Evolutionary conservation across 1,140 invertebrate species (phyloP), one percentile per base, ranked within the genome.

Genomic region (Neoseiulus cucumeris): DNA sequence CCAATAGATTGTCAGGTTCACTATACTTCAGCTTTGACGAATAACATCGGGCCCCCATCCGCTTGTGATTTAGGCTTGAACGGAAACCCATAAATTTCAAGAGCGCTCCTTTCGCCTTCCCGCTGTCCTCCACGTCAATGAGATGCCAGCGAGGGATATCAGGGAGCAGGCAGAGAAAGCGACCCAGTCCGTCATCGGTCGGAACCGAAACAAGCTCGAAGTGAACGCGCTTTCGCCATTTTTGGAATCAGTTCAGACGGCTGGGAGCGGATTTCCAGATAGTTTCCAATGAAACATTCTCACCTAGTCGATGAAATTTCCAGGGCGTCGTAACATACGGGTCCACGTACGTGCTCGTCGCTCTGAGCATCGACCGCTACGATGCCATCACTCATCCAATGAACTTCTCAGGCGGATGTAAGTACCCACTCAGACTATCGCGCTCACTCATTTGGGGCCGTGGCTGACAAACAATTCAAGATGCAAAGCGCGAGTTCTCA

Each of bases 371-470:
- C 69, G 91, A 96, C 76, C 81, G 91, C 71, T 91, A 91, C 72
- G 89, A 94, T 73, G 91, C 91, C 69, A 93, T 96, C 72, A 91
- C 87, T 7, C 84, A 90, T 75, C 91, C 91, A 0, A 89, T 96
- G 86, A 91, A 91, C 76, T 92, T 92, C 76, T 88, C 86, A 25
- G 85, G 87, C 73, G 89, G 87, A 72, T 91, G 89, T 91, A 79
- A 88, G 88, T 89, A 44, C 22, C 45, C 4, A 4, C n/a, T n/a
- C n/a, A n/a, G n/a, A 39, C 9, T 39, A 39, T 39, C 33, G 33
- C n/a, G n/a, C n/a, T n/a, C n/a, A n/a, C n/a, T n/a, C n/a, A n/a
- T n/a, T n/a, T n/a, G n/a, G n/a, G n/a, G n/a, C n/a, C n/a, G n/a
- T n/a, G n/a, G n/a, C n/a, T n/a, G n/a, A n/a, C n/a, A n/a, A n/a